Conservation (phyloP, 2,888 invertebrate species). For the Cheilosia grossa region DNA sequence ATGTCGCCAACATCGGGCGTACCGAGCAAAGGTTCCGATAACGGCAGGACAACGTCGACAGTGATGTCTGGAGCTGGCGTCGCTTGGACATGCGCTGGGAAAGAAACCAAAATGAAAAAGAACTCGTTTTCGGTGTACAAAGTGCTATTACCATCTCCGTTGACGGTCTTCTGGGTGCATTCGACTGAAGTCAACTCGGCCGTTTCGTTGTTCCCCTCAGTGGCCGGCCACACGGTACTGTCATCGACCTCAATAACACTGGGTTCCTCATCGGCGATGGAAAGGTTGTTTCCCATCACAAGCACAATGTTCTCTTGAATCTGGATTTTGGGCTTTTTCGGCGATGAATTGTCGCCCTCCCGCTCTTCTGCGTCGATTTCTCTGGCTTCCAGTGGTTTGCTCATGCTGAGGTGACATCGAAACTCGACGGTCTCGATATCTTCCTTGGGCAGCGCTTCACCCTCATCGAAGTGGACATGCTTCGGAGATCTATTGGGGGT, state of each 20-base stretch:
- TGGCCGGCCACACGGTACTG: neutral
- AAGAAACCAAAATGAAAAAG: neutral
- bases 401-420: conserved; percentile 9
- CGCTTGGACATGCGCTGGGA: neutral
- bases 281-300: neutral
- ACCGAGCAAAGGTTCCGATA: conserved; percentile 19
- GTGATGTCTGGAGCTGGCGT: neutral
- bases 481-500: conserved; percentile 33
- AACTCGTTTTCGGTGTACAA: neutral
- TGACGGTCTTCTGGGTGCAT: neutral
- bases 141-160: neutral
- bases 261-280: neutral
- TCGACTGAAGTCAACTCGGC: neutral
- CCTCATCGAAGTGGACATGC: conserved; percentile 41
- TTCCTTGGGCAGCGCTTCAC: neutral
- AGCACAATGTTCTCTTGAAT: conserved; percentile 52
- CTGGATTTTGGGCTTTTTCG: conserved; percentile 10
- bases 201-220: neutral
- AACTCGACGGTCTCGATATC: neutral
- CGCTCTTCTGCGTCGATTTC: conserved; percentile 15
- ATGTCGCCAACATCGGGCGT: conserved; percentile 42
- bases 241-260: conserved; percentile 63
- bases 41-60: conserved; percentile 34
- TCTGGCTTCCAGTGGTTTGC: neutral
- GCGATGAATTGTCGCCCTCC: neutral